These are phyloP conservation scores for Aspidapion aeneum DNA, from an alignment of 2,888 invertebrate species.

Conservation along the genomic window DNA sequence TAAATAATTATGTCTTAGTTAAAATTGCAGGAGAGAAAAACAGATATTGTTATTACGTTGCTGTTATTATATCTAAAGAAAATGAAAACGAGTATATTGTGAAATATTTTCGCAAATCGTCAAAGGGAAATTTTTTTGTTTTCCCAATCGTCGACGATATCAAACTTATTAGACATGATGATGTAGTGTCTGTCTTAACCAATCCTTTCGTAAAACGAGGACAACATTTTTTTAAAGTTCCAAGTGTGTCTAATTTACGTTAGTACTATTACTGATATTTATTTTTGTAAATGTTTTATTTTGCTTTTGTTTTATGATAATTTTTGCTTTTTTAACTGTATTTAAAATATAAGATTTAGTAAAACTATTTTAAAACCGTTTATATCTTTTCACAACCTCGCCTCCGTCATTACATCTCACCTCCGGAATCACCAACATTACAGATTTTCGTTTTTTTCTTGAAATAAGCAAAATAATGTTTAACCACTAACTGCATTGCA, in stretches of 20 bases:
- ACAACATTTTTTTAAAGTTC: constrained; percentile 6
- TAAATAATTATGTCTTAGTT: constrained; percentile 5
- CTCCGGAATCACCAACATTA: neutral
- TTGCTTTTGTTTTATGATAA: neutral
- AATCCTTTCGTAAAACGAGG: constrained; percentile 5
- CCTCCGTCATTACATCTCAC: neutral
- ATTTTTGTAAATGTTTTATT: neutral
- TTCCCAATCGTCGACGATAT: constrained; percentile 5
- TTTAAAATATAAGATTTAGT: neutral
- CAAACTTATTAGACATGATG: neutral
- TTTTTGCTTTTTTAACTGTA: neutral
- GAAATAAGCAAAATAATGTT: constrained; percentile 1
- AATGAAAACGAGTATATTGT: constrained; percentile 7
- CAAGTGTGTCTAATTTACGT: constrained; percentile 4
- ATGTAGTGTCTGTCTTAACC: constrained; percentile 6
- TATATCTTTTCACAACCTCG: neutral
- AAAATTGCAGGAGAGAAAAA: constrained; percentile 6
- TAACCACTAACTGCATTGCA: neutral
- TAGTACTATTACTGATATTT: constrained; percentile 1
- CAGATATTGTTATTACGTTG: constrained; percentile 4
- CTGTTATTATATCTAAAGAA: constrained; percentile 3
- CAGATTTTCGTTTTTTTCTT: neutral
- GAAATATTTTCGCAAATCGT: constrained; percentile 9
- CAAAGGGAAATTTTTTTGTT: constrained; percentile 6
- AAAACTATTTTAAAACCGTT: neutral